Evolutionary conservation across 2,888 invertebrate species (phyloP).

Genomic region (Machimus rusticus): DNA sequence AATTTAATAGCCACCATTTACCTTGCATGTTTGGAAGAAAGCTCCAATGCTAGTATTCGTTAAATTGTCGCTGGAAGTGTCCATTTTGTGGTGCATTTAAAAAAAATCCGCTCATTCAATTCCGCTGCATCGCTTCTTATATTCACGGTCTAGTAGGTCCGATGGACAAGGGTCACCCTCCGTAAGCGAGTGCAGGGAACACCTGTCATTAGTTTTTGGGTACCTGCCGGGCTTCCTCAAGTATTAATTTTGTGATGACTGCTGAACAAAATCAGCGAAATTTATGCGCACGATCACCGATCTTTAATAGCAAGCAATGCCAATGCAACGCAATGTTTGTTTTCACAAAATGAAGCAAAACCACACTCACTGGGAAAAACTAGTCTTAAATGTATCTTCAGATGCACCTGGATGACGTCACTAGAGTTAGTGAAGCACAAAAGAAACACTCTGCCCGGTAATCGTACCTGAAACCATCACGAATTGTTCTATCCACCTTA

Average conservation of each 20-base stretch:
- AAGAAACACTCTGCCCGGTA: neutral
- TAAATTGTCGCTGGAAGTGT: neutral
- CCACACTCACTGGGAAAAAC: neutral
- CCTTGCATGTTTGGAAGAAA: constrained; percentile 64
- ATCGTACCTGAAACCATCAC: neutral
- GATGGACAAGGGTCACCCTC: constrained; percentile 20
- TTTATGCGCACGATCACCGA: neutral
- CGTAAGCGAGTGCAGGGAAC: neutral
- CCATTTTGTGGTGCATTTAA: constrained; percentile 12
- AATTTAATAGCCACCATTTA: constrained; percentile 51
- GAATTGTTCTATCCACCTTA: neutral
- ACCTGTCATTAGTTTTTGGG: constrained; percentile 16
- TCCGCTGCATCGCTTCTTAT: neutral
- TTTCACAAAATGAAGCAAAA: neutral
- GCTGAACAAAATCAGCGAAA: neutral
- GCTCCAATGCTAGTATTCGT: constrained; percentile 57
- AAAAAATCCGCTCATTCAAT: neutral
- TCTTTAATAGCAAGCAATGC: neutral
- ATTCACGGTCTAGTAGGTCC: constrained; percentile 8
- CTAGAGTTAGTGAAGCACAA: neutral
- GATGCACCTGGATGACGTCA: constrained; percentile 3
- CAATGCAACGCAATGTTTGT: neutral
- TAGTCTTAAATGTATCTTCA: neutral
- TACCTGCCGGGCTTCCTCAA: constrained; percentile 19
- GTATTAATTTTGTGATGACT: neutral